Evolutionary conservation across 2,113 vertebrate genomes (phyloP), one percentile per base, ranked within the genome.

Genomic region (Drymodes brunneopygia): DNA sequence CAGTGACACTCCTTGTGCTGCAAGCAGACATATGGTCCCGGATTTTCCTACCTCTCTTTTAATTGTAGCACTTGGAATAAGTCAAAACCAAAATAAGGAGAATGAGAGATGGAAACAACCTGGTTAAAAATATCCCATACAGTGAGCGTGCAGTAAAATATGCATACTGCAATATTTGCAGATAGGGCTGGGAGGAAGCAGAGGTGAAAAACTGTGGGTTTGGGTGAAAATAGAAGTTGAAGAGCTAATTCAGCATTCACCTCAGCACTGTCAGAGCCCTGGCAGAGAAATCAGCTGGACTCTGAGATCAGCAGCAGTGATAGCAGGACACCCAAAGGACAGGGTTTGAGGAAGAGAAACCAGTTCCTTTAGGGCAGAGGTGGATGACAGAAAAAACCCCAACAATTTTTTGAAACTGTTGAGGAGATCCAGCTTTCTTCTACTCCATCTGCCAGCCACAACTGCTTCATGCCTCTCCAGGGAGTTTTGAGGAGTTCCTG

Each of bases 161-260:
- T 15, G 20, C n/a, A 48, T 29, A 29, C 40, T n/a, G 60, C n/a
- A 54, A 19, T 72, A 65, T 44, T 89, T 87, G 42, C 35, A 72
- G 66, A 36, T 15, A 69, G 54, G 78, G 23, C n/a, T 77, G 36
- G 57, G 47, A 85, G 40, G 45, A 88, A 88, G 50, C 24, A 36
- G 45, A 65, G 40, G n/a, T 53, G 33, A 8, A 27, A 75, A 72
- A 45, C 15, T 45, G 28, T 56, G 61, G 31, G 4, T 89, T 87
- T 40, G 40, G 31, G 33, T 80, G 38, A 88, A 90, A 79, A 92
- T 0, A 58, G 61, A 78, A 53, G 58, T 12, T 69, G 48, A 84
- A 86, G n/a, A 50, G 44, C 36, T 92, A 88, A 85, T 64, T 95
- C 81, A 87, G 81, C 48, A 84, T 58, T 48, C 61, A 60, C 21